These are phyloP conservation scores for Hoplodrina blanda DNA, from an alignment of 2,888 invertebrate genomes.

Conservation along the genomic window DNA sequence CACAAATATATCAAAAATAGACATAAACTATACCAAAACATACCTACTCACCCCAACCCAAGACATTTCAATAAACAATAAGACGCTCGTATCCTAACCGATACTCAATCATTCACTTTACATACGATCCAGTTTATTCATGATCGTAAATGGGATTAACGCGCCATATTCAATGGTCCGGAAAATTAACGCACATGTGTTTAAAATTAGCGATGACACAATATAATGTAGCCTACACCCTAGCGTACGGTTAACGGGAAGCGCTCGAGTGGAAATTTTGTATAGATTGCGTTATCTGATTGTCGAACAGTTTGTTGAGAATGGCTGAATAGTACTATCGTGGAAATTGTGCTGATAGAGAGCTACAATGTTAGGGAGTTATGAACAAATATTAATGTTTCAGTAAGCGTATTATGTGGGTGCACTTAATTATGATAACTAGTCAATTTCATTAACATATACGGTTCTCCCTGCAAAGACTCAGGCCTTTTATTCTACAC, in stretches of 20 bases:
- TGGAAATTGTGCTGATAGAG: neutral
- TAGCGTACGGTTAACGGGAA: slow-evolving; percentile 22
- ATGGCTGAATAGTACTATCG: neutral
- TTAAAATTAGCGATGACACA: slow-evolving; percentile 68
- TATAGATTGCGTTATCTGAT: slow-evolving; percentile 50
- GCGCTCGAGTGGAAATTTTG: slow-evolving; percentile 38
- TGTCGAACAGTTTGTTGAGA: slow-evolving; percentile 23
- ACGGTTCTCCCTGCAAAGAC: no score
- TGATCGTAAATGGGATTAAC: slow-evolving; percentile 68
- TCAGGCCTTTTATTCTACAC: no score
- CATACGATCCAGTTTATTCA: slow-evolving; percentile 66
- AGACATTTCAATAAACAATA: slow-evolving; percentile 46
- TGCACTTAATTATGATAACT: no score
- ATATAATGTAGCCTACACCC: slow-evolving; percentile 44
- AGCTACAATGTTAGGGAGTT: neutral
- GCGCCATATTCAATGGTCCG: slow-evolving; percentile 70
- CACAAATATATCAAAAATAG: neutral
- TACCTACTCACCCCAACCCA: neutral
- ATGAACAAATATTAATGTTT: neutral
- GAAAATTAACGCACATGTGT: slow-evolving; percentile 76
- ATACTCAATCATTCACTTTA: slow-evolving; percentile 68
- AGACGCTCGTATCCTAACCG: slow-evolving; percentile 44
- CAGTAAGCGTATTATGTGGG: neutral
- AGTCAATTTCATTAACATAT: no score
- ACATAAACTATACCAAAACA: neutral